phyloP scores from a whole-genome alignment of 2,113 vertebrate species.

The Edolisoma coerulescens region DNA sequence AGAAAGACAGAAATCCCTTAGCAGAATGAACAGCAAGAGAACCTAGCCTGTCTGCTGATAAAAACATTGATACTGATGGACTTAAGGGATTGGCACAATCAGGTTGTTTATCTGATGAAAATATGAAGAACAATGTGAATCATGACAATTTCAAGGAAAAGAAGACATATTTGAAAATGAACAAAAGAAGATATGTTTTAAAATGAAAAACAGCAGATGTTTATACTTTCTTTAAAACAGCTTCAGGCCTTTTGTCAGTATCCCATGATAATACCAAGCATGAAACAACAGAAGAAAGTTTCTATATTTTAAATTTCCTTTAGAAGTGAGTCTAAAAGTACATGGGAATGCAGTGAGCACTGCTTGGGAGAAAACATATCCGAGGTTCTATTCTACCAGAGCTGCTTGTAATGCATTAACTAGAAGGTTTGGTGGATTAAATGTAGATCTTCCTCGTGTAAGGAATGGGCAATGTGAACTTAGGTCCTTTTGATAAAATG shows the following conservation, averaged over 20 bases:
- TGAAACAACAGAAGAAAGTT: neutral
- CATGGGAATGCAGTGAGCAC: neutral
- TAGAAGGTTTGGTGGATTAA: neutral
- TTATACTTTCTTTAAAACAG: constrained; percentile 48
- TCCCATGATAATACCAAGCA: neutral
- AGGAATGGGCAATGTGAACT: neutral
- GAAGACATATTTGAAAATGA: constrained; percentile 14
- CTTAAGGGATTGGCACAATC: neutral
- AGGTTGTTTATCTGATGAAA: neutral
- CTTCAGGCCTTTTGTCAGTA: neutral
- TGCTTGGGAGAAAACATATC: neutral
- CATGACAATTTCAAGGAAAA: constrained; percentile 22
- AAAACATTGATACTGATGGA: neutral
- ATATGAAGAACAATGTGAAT: constrained; percentile 22
- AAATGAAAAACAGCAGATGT: neutral
- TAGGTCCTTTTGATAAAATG: neutral
- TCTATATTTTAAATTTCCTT: neutral
- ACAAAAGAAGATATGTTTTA: neutral
- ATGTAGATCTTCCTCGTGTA: neutral
- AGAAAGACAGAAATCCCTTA: neutral
- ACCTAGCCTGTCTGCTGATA: neutral
- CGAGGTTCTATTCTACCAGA: neutral
- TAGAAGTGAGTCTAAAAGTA: neutral
- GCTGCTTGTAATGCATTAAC: neutral
- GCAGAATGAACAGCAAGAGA: neutral